Percentiles rank a stretch among this genome's conserved stretches.
Evolutionary conservation across 2,888 invertebrate genomes (phyloP).

Genomic region (Altica lythri): DNA sequence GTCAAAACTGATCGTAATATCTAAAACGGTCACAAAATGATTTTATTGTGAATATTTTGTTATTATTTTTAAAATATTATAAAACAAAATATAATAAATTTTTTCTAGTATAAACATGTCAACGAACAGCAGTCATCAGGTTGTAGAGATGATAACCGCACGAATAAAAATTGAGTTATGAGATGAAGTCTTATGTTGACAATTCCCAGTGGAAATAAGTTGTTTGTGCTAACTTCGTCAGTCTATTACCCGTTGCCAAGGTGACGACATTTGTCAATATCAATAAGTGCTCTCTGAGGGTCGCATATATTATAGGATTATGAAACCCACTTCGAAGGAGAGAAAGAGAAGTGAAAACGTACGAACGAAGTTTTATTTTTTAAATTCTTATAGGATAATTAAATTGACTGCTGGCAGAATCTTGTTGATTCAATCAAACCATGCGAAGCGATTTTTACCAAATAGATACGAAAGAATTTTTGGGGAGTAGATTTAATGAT

Average conservation of each 20-base stretch:
- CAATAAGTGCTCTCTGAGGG: slow-evolving; percentile 47
- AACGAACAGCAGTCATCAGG: slow-evolving; percentile 44
- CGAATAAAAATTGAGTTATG: slow-evolving; percentile 58
- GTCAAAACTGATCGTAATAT: too few species aligned
- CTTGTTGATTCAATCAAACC: too few species aligned
- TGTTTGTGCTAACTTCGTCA: slow-evolving; percentile 56
- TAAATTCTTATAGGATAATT: too few species aligned
- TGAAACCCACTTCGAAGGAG: slow-evolving; percentile 13
- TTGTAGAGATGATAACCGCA: slow-evolving; percentile 49
- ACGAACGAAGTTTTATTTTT: neutral
- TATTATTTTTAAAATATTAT: too few species aligned
- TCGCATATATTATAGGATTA: slow-evolving; percentile 26
- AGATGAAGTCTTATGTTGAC: slow-evolving; percentile 57
- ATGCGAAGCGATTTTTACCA: too few species aligned
- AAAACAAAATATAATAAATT: too few species aligned
- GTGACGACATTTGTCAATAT: slow-evolving; percentile 54
- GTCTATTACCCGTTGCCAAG: slow-evolving; percentile 51
- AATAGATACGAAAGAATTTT: too few species aligned
- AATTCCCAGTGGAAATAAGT: slow-evolving; percentile 58
- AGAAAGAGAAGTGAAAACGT: slow-evolving; percentile 1
- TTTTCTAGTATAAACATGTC: too few species aligned
- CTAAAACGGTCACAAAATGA: too few species aligned
- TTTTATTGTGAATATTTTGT: too few species aligned
- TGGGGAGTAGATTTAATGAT: too few species aligned
- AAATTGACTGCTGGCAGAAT: too few species aligned